phyloP scores from a whole-genome alignment of 2,113 vertebrate species.

The Megalops atlanticus region DNA sequence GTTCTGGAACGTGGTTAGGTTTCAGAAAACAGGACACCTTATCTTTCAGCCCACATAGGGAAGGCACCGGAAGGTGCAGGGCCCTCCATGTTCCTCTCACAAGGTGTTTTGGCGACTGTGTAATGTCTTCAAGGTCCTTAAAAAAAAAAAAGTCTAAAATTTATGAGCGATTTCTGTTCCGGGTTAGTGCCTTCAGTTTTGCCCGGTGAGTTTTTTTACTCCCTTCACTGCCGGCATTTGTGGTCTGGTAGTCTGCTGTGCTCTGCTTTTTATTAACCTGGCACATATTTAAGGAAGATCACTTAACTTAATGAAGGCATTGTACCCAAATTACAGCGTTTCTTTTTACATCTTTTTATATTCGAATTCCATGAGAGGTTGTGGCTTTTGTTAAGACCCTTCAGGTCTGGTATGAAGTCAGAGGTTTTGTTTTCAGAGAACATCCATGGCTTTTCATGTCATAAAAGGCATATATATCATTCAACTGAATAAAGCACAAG shows the following conservation, averaged over 20 bases:
- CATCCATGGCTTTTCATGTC: neutral
- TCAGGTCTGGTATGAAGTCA: slow-evolving; percentile 38
- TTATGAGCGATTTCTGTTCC: neutral
- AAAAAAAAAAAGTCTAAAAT: neutral
- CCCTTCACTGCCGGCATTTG: neutral
- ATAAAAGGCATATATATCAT: neutral
- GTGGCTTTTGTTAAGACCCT: neutral
- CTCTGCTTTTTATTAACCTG: neutral
- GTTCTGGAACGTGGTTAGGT: slow-evolving; percentile 23
- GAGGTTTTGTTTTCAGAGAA: neutral
- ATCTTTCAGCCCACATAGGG: neutral
- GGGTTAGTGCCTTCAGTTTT: neutral
- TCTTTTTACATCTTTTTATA: too few species aligned
- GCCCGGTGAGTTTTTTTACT: neutral
- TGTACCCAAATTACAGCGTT: neutral
- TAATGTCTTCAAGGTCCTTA: neutral
- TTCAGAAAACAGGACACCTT: neutral
- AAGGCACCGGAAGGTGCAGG: neutral
- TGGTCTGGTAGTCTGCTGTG: slow-evolving; percentile 2
- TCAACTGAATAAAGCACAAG: neutral
- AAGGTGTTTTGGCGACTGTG: neutral
- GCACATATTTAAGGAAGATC: slow-evolving; percentile 6
- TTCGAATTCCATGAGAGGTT: neutral
- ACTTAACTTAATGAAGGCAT: slow-evolving; percentile 7
- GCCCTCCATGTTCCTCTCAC: neutral